Evolutionary conservation across 2,797 vertebrate genomes (phyloP).

Genomic region (Argyrosomus regius): DNA sequence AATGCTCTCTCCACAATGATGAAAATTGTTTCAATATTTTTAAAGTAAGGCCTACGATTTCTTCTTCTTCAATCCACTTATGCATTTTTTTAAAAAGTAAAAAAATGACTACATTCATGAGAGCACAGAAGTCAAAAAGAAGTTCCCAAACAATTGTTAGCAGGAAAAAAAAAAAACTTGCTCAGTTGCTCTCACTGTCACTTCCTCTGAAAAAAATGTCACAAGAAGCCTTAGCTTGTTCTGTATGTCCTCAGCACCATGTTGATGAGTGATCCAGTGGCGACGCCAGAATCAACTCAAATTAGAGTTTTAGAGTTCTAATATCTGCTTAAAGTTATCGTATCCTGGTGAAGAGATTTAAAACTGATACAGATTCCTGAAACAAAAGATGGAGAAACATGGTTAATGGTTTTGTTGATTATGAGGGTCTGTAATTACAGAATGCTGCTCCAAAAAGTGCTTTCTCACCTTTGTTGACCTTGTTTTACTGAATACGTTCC

Average conservation of each 20-base stretch:
- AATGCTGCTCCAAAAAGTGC: slow-evolving; percentile 63
- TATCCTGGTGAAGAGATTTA: slow-evolving; percentile 94
- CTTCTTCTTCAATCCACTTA: slow-evolving; percentile 42
- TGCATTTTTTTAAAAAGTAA: slow-evolving; percentile 27
- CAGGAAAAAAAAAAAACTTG: slow-evolving; percentile 14
- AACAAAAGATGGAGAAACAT: slow-evolving; percentile 36
- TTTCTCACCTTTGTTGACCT: slow-evolving; percentile 91
- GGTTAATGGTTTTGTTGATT: slow-evolving; percentile 83
- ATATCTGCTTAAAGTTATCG: slow-evolving; percentile 77
- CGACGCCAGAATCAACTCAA: slow-evolving; percentile 19
- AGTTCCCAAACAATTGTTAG: slow-evolving; percentile 17
- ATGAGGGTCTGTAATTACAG: slow-evolving; percentile 85
- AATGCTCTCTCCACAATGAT: slow-evolving; percentile 43
- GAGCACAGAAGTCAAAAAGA: slow-evolving; percentile 31
- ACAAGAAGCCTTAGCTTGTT: slow-evolving; percentile 20
- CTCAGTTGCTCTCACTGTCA: slow-evolving; percentile 19
- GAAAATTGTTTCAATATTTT: slow-evolving; percentile 41
- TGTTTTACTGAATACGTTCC: slow-evolving; percentile 98
- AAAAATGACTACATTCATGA: slow-evolving; percentile 50
- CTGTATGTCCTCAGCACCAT: slow-evolving; percentile 55
- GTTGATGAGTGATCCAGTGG: slow-evolving; percentile 20
- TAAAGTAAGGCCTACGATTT: slow-evolving; percentile 53
- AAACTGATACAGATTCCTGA: slow-evolving; percentile 93
- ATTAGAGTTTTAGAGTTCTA: slow-evolving; percentile 8
- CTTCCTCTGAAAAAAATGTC: slow-evolving; percentile 33